phyloP scores from a whole-genome alignment of 2,888 invertebrate species.

The Suillia variegata region DNA sequence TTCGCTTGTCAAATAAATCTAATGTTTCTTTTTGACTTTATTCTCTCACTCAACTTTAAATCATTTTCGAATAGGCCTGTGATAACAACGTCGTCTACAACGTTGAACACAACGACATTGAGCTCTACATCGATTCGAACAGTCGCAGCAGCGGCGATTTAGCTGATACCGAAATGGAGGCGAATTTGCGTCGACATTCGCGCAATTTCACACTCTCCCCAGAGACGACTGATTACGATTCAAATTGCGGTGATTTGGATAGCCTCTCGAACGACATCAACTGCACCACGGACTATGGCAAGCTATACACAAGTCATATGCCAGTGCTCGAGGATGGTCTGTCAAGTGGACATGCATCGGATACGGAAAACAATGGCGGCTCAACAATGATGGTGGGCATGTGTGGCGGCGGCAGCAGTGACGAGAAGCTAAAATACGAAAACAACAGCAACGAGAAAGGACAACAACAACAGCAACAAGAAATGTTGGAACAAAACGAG shows the following conservation, averaged over 20 bases:
- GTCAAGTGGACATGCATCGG: slow-evolving; percentile 92
- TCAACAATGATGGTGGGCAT: slow-evolving; percentile 72
- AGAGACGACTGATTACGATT: slow-evolving; percentile 82
- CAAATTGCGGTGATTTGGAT: slow-evolving; percentile 75
- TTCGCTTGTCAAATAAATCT: slow-evolving; percentile 4
- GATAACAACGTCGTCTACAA: slow-evolving; percentile 53
- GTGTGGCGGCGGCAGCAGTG: slow-evolving; percentile 46
- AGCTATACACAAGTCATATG: slow-evolving; percentile 79
- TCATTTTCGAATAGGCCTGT: too few relatives aligned
- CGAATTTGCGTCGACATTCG: slow-evolving; percentile 65
- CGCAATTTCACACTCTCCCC: slow-evolving; percentile 89
- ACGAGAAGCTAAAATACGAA: slow-evolving; percentile 42
- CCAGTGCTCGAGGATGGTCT: slow-evolving; percentile 89
- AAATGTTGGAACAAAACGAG: slow-evolving; percentile 20
- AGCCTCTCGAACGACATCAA: slow-evolving; percentile 65
- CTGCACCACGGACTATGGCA: slow-evolving; percentile 65
- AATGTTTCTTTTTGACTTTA: too few relatives aligned
- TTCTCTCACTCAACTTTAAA: too few relatives aligned
- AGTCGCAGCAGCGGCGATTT: slow-evolving; percentile 60
- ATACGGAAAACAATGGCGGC: slow-evolving; percentile 79
- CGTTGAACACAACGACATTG: slow-evolving; percentile 59
- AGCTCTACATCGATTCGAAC: slow-evolving; percentile 60
- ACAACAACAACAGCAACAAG: slow-evolving; percentile 20
- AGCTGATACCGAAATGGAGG: slow-evolving; percentile 55
- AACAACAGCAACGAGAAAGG: slow-evolving; percentile 61